Conservation (phyloP, 35 echinoderm and acorn worm genomes). For the Apostichopus japonicus region DNA sequence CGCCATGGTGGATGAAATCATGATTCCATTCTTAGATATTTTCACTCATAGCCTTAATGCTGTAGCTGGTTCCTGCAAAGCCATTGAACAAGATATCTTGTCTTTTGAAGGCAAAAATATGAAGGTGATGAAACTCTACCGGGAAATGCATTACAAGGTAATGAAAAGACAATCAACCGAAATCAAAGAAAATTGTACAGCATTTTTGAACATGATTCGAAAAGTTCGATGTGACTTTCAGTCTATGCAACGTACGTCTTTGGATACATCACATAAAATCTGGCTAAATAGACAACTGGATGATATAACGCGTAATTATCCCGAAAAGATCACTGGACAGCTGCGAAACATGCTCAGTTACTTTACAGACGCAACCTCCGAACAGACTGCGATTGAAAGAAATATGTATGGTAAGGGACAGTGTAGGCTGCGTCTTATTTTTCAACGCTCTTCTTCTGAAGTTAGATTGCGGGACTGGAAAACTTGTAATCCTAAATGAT, state of each 20-base stretch:
- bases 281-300: conserved; percentile 20
- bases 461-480: too few relatives aligned
- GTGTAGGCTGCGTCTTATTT: too few relatives aligned
- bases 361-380: background rate
- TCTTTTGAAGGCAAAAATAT: background rate
- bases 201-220: conserved; percentile 12
- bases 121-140: background rate
- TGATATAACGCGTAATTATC: background rate
- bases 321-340: background rate
- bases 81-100: too few relatives aligned
- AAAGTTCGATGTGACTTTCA: background rate
- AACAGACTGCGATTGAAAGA: background rate
- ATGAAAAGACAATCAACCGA: background rate
- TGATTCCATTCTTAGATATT: background rate
- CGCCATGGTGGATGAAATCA: background rate
- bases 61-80: too few relatives aligned
- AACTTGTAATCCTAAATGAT: too few relatives aligned
- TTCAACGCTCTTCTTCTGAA: too few relatives aligned
- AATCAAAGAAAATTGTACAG: background rate
- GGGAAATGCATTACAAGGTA: conserved; percentile 33
- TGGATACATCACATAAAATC: conserved; percentile 10
- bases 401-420: too few relatives aligned
- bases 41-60: background rate
- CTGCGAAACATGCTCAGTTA: background rate
- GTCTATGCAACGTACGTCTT: background rate